A percentile compares a stretch with the other conserved stretches of the same genome.
These are phyloP conservation scores for Caenorhabditis macrosperma DNA, from an alignment of 2,888 invertebrate species.

Conservation along the genomic window DNA sequence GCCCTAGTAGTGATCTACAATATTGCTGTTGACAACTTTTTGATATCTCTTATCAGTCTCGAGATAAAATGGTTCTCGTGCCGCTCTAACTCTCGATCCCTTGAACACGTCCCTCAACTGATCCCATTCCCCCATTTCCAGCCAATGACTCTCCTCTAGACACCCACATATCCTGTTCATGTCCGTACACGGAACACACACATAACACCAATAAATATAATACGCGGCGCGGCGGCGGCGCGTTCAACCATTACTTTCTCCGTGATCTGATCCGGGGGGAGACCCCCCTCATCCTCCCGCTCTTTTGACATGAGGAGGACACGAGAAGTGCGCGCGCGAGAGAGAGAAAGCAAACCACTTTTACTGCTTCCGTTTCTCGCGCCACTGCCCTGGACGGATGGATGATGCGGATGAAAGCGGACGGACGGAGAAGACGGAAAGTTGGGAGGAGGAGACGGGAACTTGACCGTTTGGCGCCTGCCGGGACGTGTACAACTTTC, in stretches of 20 bases:
- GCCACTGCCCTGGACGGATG: no score
- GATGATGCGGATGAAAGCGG: constrained; percentile 10
- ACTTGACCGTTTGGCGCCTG: no score
- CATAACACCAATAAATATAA: constrained; percentile 46
- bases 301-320: no score
- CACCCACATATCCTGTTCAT: constrained; percentile 3
- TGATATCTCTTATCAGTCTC: background rate
- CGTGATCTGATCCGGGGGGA: constrained; percentile 5
- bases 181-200: constrained; percentile 34
- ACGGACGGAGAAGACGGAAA: constrained; percentile 23
- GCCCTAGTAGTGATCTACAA: background rate
- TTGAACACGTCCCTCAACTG: no score
- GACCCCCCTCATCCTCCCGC: constrained; percentile 6
- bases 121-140: background rate
- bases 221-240: constrained; percentile 8
- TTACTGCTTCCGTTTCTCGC: constrained; percentile 55
- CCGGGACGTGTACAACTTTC: no score
- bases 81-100: no score
- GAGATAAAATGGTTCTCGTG: no score
- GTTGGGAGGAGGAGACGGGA: background rate
- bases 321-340: background rate
- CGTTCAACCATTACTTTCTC: constrained; percentile 41
- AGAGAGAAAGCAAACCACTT: constrained; percentile 36
- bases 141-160: background rate
- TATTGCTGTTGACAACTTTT: no score